Base-by-base conservation (phyloP, 2,797 vertebrate genomes). In the Gallinago nigripennis region DNA sequence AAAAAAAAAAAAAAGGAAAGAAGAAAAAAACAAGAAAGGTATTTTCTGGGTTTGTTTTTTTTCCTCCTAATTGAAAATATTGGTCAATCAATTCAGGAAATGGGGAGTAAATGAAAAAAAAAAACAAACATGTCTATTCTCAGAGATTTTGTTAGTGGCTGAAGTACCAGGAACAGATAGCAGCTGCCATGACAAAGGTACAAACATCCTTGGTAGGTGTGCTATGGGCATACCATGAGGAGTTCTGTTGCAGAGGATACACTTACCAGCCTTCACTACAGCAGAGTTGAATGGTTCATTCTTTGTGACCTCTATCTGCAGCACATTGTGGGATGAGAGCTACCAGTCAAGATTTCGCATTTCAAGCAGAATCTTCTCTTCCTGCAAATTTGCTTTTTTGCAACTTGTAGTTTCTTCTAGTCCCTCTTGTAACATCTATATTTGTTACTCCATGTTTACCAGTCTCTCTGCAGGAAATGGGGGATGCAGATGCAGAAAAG, bases 11-110 rank as follows among this genome's bases (percentile, higher is more conserved):
- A 70, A 10, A 46, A 53, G 16, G 6, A 51, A 61, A 11, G 0
- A 19, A 24, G 16, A 6, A 3, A 4, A 35, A n/a, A 12, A 21
- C 16, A 24, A 54, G 51, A 28, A 51, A 4, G 5, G 2, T 17
- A 15, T 64, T 77, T 75, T 63, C 10, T 53, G 16, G 0, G 0
- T 1, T 0, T 39, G 64, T 46, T 15, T 51, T 57, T n/a, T 56
- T 73, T 28, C 14, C 17, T 80, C 17, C 43, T 43, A 45, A 20
- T 33, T 82, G 18, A 46, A 94, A 78, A 46, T 18, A 16, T 39
- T 84, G 13, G 19, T 39, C 45, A 31, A 17, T 58, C 37, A 39
- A 4, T 80, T 80, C 60, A 78, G 23, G 9, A 48, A 80, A 82
- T 15, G 77, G 2, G 12, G 4, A 72, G 4, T 14, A 68, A 9